These are phyloP conservation scores for Arvicanthis niloticus DNA, from an alignment of 2,113 vertebrate species.

Conservation along the genomic window DNA sequence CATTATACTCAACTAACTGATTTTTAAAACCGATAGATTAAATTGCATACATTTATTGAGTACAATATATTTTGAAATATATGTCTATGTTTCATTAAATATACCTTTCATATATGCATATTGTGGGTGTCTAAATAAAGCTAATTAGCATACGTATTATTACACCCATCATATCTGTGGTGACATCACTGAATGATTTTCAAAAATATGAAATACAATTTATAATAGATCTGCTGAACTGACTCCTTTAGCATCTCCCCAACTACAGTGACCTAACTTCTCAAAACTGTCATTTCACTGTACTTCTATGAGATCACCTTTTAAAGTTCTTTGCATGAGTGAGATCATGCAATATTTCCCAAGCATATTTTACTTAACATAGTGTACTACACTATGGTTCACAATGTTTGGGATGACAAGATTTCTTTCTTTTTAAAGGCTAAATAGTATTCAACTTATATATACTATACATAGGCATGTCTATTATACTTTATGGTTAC, in stretches of 20 bases:
- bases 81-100: background rate
- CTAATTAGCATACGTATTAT: background rate
- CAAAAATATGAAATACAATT: background rate
- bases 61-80: conserved; percentile 7
- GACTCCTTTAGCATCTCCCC: background rate
- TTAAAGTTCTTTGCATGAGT: background rate
- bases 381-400: background rate
- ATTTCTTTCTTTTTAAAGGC: background rate
- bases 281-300: background rate
- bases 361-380: conserved; percentile 15
- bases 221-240: background rate
- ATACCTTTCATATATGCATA: background rate
- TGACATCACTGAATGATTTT: background rate
- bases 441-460: background rate
- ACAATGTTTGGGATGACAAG: background rate
- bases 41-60: background rate
- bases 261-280: background rate
- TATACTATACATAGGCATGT: background rate
- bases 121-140: background rate
- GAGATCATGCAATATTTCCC: background rate
- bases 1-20: background rate
- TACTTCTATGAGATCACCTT: background rate
- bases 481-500: background rate
- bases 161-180: background rate
- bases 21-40: background rate